Percentiles rank a stretch among this genome's conserved stretches.
Conservation (phyloP, 2,888 invertebrate species). For the Eudemis profundana region DNA sequence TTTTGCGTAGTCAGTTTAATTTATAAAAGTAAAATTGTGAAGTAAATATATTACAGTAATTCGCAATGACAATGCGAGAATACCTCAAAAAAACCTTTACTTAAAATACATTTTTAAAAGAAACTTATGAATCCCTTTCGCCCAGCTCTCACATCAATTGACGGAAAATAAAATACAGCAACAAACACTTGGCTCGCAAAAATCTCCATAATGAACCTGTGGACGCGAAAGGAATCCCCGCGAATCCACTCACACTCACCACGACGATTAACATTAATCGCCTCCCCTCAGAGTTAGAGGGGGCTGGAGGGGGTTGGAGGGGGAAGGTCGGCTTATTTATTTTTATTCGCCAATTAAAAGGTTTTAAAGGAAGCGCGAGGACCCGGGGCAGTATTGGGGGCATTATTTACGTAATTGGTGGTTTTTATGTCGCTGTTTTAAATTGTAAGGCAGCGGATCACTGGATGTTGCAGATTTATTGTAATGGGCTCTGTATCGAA, state of each 20-base stretch:
- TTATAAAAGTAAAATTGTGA: too few relatives aligned
- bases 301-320: background rate
- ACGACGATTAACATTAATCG: conserved; percentile 17
- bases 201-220: conserved; percentile 17
- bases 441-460: background rate
- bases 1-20: too few relatives aligned
- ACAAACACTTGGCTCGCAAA: conserved; percentile 9
- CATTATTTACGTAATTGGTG: conserved; percentile 20
- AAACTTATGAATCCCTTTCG: background rate
- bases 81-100: too few relatives aligned
- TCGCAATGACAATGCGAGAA: too few relatives aligned
- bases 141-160: background rate
- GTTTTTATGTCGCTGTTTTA: background rate
- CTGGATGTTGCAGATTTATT: too few relatives aligned
- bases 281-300: background rate
- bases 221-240: background rate
- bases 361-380: conserved; percentile 15
- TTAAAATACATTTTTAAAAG: background rate
- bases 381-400: background rate
- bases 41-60: too few relatives aligned
- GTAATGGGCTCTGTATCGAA: too few relatives aligned
- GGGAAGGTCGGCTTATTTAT: background rate
- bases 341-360: conserved; percentile 31
- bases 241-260: conserved; percentile 13
- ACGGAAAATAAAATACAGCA: conserved; percentile 1